Base-by-base conservation (phyloP, 2,113 vertebrate genomes). In the Saiga tatarica region DNA sequence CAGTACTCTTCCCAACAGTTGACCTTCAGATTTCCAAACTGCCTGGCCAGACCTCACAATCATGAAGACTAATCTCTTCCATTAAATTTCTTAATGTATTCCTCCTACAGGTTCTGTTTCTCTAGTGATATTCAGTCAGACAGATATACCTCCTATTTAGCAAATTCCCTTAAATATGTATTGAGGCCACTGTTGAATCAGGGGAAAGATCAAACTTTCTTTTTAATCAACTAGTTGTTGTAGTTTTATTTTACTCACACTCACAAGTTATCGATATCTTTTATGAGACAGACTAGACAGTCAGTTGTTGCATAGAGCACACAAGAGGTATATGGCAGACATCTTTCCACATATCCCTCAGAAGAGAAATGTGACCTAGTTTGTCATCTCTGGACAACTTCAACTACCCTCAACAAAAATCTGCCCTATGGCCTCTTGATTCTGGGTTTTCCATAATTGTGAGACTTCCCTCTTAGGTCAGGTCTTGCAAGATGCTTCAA, bases 311-410 rank as follows among this genome's bases (percentile, higher is more conserved):
- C 21, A 3, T n/a, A 14, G 30, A 10, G 13, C 81, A 57, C 1
- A 36, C 7, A 50, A 47, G 15, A 55, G 16, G 9, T 79, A 0
- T 6, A 7, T 0, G 1, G 15, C 9, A 76, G 45, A 28, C 7
- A 13, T 30, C 9, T 42, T 89, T 87, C 17, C 52, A 8, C n/a
- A 11, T 16, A 57, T 57, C 79, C 15, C 3, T 28, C n/a, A 36
- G 10, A 19, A 92, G 74, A 9, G 26, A 88, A 7, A 39, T 67
- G 25, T n/a, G 7, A 64, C 28, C 36, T 79, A 47, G 23, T 21
- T 67, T 67, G 55, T 59, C 50, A 59, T 52, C 95, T 89, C 16
- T 28, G 25, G 64, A 57, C 10, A 39, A 84, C 33, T 76, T 52
- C 45, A 52, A 30, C 3, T n/a, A 50, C 25, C 11, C 11, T 52